Conservation (phyloP, 2,888 invertebrate genomes). For the Nomada lathburiana region DNA sequence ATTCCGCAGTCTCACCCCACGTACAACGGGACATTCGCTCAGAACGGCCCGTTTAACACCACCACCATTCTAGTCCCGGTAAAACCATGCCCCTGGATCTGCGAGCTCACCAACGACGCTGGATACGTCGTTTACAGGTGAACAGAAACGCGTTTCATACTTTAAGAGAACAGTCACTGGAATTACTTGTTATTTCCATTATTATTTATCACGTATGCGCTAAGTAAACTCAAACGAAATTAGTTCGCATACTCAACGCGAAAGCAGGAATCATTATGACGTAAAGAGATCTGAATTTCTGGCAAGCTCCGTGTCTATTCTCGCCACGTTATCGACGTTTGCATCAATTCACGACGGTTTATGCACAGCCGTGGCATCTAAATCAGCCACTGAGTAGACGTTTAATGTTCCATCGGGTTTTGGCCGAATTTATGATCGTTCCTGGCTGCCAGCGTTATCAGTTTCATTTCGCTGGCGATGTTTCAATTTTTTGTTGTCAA, state of each 20-base stretch:
- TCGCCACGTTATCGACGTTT: constrained; percentile 43
- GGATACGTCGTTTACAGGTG: constrained; percentile 95
- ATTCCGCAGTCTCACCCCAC: constrained; percentile 69
- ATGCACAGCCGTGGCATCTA: constrained; percentile 27
- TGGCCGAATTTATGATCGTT: constrained; percentile 29
- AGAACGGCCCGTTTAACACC: constrained; percentile 79
- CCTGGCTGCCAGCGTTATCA: constrained; percentile 21
- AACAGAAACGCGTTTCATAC: constrained; percentile 25
- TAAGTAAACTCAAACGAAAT: background rate
- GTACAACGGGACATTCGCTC: constrained; percentile 74
- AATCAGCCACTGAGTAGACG: constrained; percentile 57
- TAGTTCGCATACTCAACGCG: constrained; percentile 3
- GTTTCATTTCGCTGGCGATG: constrained; percentile 13
- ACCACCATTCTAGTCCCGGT: constrained; percentile 81
- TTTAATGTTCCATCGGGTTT: constrained; percentile 33
- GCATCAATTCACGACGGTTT: constrained; percentile 43
- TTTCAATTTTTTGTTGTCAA: background rate
- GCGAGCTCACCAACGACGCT: constrained; percentile 96
- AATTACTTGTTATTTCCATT: no score
- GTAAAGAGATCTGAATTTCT: constrained; percentile 42
- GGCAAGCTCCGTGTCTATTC: constrained; percentile 51
- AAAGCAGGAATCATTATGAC: constrained; percentile 29
- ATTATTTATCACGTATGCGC: no score
- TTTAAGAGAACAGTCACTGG: background rate
- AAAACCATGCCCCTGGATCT: constrained; percentile 92